A percentile compares a stretch with the other conserved stretches of the same genome.
These are phyloP conservation scores for Notocelia uddmanniana DNA, from an alignment of 2,888 invertebrate species.

Conservation along the genomic window DNA sequence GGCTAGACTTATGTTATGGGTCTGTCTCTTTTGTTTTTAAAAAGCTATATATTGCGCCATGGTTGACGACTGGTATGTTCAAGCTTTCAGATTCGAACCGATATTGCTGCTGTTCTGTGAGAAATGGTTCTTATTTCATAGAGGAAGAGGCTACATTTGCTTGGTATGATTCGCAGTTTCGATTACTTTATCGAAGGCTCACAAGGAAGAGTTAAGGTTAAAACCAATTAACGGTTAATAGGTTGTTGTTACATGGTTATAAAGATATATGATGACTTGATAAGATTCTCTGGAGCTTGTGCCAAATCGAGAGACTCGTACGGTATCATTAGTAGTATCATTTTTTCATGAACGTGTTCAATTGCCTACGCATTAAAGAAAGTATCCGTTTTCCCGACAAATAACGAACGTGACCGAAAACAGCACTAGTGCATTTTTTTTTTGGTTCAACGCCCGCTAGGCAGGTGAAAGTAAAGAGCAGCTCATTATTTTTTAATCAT, in stretches of 20 bases:
- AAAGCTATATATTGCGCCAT: slow-evolving; percentile 21
- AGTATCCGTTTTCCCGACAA: slow-evolving; percentile 52
- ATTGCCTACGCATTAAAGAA: slow-evolving; percentile 42
- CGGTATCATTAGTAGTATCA: slow-evolving; percentile 22
- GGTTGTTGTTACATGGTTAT: slow-evolving; percentile 18
- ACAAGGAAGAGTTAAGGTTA: slow-evolving; percentile 22
- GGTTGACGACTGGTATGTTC: slow-evolving; percentile 4
- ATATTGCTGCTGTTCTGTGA: slow-evolving; percentile 21
- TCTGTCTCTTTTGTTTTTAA: slow-evolving; percentile 26
- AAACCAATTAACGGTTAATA: slow-evolving; percentile 27
- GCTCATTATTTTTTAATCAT: slow-evolving; percentile 60
- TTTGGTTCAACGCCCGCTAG: slow-evolving; percentile 70
- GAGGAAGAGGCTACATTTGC: not conserved
- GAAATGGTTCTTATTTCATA: not conserved
- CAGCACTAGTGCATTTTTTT: slow-evolving; percentile 61
- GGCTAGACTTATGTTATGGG: not conserved
- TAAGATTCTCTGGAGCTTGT: not conserved
- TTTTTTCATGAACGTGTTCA: slow-evolving; percentile 46
- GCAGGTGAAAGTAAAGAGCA: slow-evolving; percentile 79
- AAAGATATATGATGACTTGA: slow-evolving; percentile 9
- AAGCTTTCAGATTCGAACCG: slow-evolving; percentile 29
- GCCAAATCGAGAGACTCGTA: slow-evolving; percentile 12
- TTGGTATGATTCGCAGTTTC: slow-evolving; percentile 41
- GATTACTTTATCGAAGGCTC: slow-evolving; percentile 23
- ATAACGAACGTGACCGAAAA: slow-evolving; percentile 60